Evolutionary conservation across 2,113 vertebrate genomes (phyloP).

Genomic region (Piprites chloris): DNA sequence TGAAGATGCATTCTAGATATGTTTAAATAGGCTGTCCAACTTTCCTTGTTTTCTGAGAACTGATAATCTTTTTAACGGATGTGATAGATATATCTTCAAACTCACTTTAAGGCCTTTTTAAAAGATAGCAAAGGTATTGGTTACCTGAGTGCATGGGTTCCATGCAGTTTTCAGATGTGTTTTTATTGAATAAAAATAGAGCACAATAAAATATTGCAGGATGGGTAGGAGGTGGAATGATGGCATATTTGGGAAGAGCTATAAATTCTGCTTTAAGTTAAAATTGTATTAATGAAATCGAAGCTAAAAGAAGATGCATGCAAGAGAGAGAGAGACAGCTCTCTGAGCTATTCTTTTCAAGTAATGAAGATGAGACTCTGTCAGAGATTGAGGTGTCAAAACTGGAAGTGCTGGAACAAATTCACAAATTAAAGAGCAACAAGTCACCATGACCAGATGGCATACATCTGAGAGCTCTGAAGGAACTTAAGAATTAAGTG

Average conservation of each 20-base stretch:
- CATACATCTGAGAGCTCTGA: slow-evolving; percentile 70
- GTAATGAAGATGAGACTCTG: slow-evolving; percentile 66
- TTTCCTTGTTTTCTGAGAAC: neutral
- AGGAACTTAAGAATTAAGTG: slow-evolving; percentile 63
- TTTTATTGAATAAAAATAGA: neutral
- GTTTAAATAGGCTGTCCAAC: neutral
- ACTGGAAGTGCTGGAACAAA: slow-evolving; percentile 72
- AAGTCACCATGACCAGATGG: slow-evolving; percentile 73
- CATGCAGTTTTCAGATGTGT: neutral
- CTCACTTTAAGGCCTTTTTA: neutral
- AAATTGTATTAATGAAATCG: slow-evolving; percentile 31
- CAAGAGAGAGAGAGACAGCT: neutral
- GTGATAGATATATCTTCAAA: neutral
- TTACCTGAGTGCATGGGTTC: neutral
- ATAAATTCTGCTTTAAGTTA: slow-evolving; percentile 7
- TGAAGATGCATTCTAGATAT: neutral
- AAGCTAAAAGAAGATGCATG: neutral
- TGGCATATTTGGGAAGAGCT: neutral
- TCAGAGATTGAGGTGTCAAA: slow-evolving; percentile 70
- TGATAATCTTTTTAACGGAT: neutral
- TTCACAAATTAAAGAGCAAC: slow-evolving; percentile 73
- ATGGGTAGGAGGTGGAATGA: neutral
- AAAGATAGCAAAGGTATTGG: neutral
- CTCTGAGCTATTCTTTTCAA: slow-evolving; percentile 65
- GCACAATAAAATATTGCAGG: neutral